These are phyloP conservation scores for Seira musarum DNA, from an alignment of 2,888 invertebrate genomes.

Conservation along the genomic window DNA sequence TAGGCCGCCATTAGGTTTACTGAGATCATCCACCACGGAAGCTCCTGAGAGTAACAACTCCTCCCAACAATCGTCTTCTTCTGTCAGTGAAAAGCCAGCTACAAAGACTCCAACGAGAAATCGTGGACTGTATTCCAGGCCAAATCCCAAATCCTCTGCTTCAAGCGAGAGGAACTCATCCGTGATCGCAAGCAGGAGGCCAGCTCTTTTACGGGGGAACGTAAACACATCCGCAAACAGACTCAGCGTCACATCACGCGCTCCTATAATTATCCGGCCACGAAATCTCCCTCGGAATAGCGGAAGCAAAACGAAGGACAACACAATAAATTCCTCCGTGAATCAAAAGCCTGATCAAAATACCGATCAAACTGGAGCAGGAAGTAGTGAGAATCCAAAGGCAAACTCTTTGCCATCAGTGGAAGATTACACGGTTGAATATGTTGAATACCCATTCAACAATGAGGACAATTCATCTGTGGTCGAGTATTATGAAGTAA, in stretches of 20 bases:
- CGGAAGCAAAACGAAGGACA: slow-evolving; percentile 40
- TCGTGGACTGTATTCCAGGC: slow-evolving; percentile 26
- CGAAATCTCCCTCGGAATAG: slow-evolving; percentile 37
- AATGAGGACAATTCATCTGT: slow-evolving; percentile 59
- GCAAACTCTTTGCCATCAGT: slow-evolving; percentile 46
- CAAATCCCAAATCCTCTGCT: not conserved
- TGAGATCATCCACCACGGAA: slow-evolving; percentile 49
- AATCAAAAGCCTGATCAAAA: slow-evolving; percentile 52
- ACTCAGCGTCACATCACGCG: slow-evolving; percentile 38
- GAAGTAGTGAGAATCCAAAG: slow-evolving; percentile 47
- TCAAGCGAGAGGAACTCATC: slow-evolving; percentile 30
- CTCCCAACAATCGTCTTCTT: slow-evolving; percentile 24
- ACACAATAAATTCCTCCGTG: slow-evolving; percentile 43
- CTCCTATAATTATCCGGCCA: slow-evolving; percentile 55
- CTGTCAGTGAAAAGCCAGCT: slow-evolving; percentile 36
- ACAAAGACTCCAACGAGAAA: slow-evolving; percentile 21
- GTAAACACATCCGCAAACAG: slow-evolving; percentile 29
- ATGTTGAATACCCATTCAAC: slow-evolving; percentile 59
- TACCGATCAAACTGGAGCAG: slow-evolving; percentile 35
- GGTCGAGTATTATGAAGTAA: slow-evolving; percentile 64
- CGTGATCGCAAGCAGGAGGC: slow-evolving; percentile 27
- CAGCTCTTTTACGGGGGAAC: slow-evolving; percentile 38
- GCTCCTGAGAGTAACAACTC: slow-evolving; percentile 42
- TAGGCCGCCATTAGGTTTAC: slow-evolving; percentile 8
- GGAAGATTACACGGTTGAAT: slow-evolving; percentile 66